phyloP scores from a whole-genome alignment of 2,113 vertebrate species.

The Neogobius melanostomus region DNA sequence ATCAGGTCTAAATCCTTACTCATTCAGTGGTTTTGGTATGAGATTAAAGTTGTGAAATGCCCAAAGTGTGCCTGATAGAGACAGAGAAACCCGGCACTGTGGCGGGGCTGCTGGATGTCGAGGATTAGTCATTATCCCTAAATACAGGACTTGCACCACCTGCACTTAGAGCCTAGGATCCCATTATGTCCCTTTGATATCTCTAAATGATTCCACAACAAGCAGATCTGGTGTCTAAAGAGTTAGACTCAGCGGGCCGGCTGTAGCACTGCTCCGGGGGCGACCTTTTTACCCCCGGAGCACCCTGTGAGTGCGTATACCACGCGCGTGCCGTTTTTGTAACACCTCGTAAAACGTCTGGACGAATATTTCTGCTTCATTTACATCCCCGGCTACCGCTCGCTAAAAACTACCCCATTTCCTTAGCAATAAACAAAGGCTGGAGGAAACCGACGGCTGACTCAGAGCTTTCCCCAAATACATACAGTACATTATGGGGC shows the following conservation, averaged over 20 bases:
- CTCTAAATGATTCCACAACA: conserved; percentile 57
- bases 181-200: conserved; percentile 67
- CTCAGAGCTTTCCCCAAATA: conserved; percentile 60
- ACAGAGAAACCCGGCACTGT: conserved; percentile 61
- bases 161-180: conserved; percentile 62
- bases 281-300: conserved; percentile 54
- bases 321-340: conserved; percentile 15
- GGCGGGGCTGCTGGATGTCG: conserved; percentile 48
- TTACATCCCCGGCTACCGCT: conserved; percentile 41
- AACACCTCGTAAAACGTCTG: conserved; percentile 49
- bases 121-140: conserved; percentile 73
- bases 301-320: conserved; percentile 1
- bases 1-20: neutral
- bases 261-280: conserved; percentile 16
- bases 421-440: conserved; percentile 27
- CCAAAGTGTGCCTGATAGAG: conserved; percentile 48
- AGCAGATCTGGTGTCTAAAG: conserved; percentile 21
- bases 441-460: conserved; percentile 43
- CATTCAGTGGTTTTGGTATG: conserved; percentile 15
- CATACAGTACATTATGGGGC: conserved; percentile 19
- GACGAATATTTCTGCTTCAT: conserved; percentile 40
- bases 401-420: conserved; percentile 40
- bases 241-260: conserved; percentile 7
- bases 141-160: conserved; percentile 69
- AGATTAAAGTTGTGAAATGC: conserved; percentile 37